phyloP scores from a whole-genome alignment of 2,888 invertebrate species.

The Thalpophila matura region DNA sequence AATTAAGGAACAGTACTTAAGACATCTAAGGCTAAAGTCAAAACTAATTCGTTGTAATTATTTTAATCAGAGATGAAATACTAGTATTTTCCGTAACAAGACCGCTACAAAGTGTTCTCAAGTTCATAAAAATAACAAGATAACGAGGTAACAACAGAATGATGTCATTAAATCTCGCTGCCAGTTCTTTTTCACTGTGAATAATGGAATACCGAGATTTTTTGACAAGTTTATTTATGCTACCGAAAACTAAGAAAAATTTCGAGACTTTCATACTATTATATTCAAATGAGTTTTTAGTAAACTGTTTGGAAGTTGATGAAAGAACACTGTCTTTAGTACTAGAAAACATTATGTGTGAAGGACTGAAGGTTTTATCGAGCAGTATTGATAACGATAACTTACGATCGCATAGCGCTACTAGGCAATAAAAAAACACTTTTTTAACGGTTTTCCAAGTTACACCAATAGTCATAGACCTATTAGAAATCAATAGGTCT shows the following conservation, averaged over 20 bases:
- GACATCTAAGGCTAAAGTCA: background rate
- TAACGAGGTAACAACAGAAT: conserved; percentile 41
- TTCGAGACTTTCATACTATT: no score
- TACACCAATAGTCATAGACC: no score
- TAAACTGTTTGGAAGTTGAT: no score
- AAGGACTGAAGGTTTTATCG: no score
- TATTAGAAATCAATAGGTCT: no score
- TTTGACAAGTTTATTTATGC: no score
- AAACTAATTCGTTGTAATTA: conserved; percentile 22
- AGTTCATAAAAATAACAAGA: conserved; percentile 45
- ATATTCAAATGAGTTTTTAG: no score
- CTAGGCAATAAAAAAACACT: background rate
- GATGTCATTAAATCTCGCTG: conserved; percentile 51
- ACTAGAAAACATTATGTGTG: no score
- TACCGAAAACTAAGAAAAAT: no score
- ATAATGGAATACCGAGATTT: conserved; percentile 16
- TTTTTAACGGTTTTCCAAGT: no score
- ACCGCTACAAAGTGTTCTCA: conserved; percentile 37
- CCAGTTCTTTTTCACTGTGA: conserved; percentile 29
- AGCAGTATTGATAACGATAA: background rate
- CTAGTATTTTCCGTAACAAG: conserved; percentile 31
- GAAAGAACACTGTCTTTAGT: no score
- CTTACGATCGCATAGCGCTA: background rate
- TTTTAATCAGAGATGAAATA: conserved; percentile 19
- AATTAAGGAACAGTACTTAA: background rate